Evolutionary conservation across 2,797 vertebrate species (phyloP).

Genomic region (Echeneis naucrates): DNA sequence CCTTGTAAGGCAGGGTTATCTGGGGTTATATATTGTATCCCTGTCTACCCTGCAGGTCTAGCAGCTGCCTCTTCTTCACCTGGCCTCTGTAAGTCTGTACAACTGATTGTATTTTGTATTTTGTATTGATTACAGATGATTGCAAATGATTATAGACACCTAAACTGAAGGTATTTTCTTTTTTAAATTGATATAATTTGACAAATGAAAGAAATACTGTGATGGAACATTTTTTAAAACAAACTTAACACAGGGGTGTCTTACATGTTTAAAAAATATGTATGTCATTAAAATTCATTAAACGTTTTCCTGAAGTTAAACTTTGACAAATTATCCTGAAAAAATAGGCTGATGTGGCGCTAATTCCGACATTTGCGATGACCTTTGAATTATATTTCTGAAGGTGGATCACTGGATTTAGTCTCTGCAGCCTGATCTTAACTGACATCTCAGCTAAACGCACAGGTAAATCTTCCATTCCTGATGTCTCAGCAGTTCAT

Average conservation of each 20-base stretch:
- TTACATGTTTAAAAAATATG: not conserved
- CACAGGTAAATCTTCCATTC: slow-evolving; percentile 53
- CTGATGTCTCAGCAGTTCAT: not conserved
- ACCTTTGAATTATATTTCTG: slow-evolving; percentile 1
- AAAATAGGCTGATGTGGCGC: not conserved
- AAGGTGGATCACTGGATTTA: slow-evolving; percentile 39
- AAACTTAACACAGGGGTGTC: not conserved
- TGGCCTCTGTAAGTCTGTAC: slow-evolving; percentile 68
- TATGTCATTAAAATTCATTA: not conserved
- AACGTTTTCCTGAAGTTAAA: not conserved
- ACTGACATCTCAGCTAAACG: slow-evolving; percentile 42
- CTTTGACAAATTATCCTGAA: not conserved
- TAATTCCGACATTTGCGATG: not conserved
- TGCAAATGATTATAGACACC: too few species aligned
- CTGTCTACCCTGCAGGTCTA: slow-evolving; percentile 55
- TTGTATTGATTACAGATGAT: too few species aligned
- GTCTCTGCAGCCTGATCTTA: slow-evolving; percentile 35
- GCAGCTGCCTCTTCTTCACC: slow-evolving; percentile 65
- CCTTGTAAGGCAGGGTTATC: slow-evolving; percentile 79
- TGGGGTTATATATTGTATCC: slow-evolving; percentile 82
- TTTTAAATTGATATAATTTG: not conserved
- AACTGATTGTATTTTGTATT: slow-evolving; percentile 7
- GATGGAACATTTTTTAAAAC: not conserved
- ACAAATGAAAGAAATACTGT: not conserved
- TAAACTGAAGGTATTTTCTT: not conserved